Evolutionary conservation across 2,888 invertebrate genomes (phyloP), one percentile per base, ranked within the genome.

Genomic region (Stenchaetothrips biformis): DNA sequence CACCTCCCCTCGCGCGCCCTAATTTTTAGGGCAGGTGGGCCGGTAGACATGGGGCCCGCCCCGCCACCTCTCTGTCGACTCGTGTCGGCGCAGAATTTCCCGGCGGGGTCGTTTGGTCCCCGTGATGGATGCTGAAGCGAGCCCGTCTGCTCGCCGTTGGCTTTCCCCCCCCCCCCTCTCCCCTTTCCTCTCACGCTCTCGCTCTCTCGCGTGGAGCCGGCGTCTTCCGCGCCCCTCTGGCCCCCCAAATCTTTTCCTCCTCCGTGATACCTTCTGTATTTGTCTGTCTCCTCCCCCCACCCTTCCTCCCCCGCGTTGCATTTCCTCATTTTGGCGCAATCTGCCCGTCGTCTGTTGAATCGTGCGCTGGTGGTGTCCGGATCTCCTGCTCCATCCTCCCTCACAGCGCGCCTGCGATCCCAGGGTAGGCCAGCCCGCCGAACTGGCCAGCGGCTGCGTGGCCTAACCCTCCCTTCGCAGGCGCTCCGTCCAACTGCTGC

Each of bases 71-170:
- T 25, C 67, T 74, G 59, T 59, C 59, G 59, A 59, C 67, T 74
- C 67, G 67, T 74, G 67, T 74, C 67, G 67, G 67, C 67, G 25
- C 67, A 74, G 67, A 74, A 74, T 74, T 74, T 74, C 67, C 67
- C 67, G 67, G 67, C 25, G 67, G 67, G 67, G 67, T 74, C 67
- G 67, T 74, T 74, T 74, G 67, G 67, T 74, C 67, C 9, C 67
- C 25, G 21, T 74, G 67, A 74, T 25, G 67, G 67, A 74, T 25
- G 25, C 67, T 25, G 59, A 59, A 13, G 59, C 59, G 59, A 18
- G 59, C 67, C 21, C 67, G 11, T 25, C 53, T 18, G 16, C 11
- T 53, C 18, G 16, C 53, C 9, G 13, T 53, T 18, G 4, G 9
- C 21, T 11, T 25, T 25, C 25, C 67, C 25, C 67, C 0, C 25